Base-by-base conservation (phyloP, 92 coral and sea anemone genomes). In the Hydrozoanthus gracilis region DNA sequence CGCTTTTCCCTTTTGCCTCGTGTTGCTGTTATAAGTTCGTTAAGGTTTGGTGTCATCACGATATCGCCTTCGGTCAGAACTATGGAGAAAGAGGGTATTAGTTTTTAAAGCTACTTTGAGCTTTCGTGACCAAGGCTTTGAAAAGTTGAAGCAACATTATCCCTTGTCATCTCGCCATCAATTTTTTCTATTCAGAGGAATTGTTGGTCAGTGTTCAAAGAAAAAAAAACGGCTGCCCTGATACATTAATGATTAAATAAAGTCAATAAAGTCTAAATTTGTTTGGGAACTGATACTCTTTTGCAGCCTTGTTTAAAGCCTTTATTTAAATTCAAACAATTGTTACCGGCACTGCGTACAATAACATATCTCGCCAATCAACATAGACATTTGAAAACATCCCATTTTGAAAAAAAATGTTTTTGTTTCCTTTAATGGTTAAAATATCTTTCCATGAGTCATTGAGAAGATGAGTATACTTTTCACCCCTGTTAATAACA, bases 21-120 rank as follows among this genome's bases (percentile, higher is more conserved):
- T 80, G 85, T 80, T 80, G 20, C 62, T 16, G 85, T 62, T 18
- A 80, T 80, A 47, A 80, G 85, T 58, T 80, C 85, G n/a, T 67
- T 66, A 46, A 80, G 74, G 60, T 46, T 27, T 65, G 72, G 85
- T 16, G 74, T 80, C 13, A 80, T 46, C 74, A 80, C 61, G 66
- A 80, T 80, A 65, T 80, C 85, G 5, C 85, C 85, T 80, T 80
- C 85, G 44, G 73, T 68, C 73, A 68, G 11, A 68, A 20, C 73
- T 68, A 35, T 14, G 11, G 12, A 68, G 44, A 15, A 27, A 68
- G 73, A 61, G 4, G 68, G 17, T 20, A 3, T 66, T 35, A 68
- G 39, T 7, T 35, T 68, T 8, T 27, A 68, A 27, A 68, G 73
- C 8, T 20, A 27, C 11, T 12, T 39, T 17, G 71, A 27, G 39